Conservation (phyloP, 2,797 vertebrate species). For the Anomalospiza imberbis region DNA sequence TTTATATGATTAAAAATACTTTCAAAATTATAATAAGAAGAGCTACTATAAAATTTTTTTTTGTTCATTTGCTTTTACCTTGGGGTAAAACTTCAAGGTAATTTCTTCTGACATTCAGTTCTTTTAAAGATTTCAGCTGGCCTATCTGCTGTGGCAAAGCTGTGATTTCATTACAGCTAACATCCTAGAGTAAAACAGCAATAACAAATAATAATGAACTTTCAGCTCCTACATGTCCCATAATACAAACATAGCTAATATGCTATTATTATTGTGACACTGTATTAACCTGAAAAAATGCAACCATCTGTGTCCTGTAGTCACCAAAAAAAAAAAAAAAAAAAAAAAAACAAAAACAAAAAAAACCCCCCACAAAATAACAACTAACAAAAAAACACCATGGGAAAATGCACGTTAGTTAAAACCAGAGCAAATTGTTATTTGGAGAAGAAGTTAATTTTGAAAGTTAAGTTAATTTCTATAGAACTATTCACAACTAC, state of each 20-base stretch:
- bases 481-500: background rate
- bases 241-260: background rate
- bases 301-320: background rate
- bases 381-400: no score
- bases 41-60: background rate
- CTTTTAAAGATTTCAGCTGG: constrained; percentile 83
- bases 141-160: constrained; percentile 89
- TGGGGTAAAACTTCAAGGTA: constrained; percentile 91
- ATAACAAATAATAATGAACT: background rate
- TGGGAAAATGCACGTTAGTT: background rate
- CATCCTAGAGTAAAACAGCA: constrained; percentile 78
- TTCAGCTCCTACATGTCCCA: background rate
- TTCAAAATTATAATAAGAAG: background rate
- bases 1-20: background rate
- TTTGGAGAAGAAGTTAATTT: background rate
- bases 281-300: background rate
- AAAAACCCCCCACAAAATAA: no score
- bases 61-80: constrained; percentile 72
- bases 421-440: background rate
- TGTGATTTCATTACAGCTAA: constrained; percentile 96
- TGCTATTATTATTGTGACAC: background rate
- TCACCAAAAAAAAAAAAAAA: background rate
- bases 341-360: no score
- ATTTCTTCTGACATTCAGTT: constrained; percentile 91
- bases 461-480: background rate